A percentile compares a stretch with the other conserved stretches of the same genome.
Conservation (phyloP, 2,888 invertebrate genomes). For the Chrysodeixis includens region DNA sequence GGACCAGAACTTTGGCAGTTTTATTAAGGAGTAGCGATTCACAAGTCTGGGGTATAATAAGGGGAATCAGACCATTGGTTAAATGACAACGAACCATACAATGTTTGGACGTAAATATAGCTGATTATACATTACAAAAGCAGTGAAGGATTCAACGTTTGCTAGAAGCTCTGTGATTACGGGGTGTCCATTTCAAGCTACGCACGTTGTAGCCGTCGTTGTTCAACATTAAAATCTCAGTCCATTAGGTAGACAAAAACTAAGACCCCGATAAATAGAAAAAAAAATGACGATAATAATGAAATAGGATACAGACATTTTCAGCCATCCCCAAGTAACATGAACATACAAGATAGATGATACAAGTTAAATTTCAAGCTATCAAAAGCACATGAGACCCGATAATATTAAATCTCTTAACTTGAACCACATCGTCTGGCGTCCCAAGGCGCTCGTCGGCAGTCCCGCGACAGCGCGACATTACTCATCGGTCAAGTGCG, state of each 20-base stretch:
- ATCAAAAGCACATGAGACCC: not conserved
- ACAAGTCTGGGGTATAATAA: not conserved
- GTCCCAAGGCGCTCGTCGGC: slow-evolving; percentile 66
- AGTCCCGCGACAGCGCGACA: slow-evolving; percentile 65
- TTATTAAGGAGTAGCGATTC: not conserved
- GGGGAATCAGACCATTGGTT: not conserved
- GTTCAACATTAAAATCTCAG: too few relatives aligned
- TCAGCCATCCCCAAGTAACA: not conserved
- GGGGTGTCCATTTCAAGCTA: too few relatives aligned
- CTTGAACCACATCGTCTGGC: slow-evolving; percentile 56
- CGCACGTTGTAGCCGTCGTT: too few relatives aligned
- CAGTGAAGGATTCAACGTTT: too few relatives aligned
- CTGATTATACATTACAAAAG: too few relatives aligned
- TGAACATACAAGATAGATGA: not conserved
- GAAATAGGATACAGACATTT: too few relatives aligned
- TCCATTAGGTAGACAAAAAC: too few relatives aligned
- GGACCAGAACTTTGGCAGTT: not conserved
- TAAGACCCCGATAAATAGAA: too few relatives aligned
- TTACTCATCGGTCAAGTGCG: slow-evolving; percentile 76
- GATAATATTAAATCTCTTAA: slow-evolving; percentile 18
- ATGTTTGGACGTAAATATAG: too few relatives aligned
- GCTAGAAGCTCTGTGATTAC: not conserved
- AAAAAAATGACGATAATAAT: too few relatives aligned
- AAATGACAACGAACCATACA: not conserved
- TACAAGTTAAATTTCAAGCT: not conserved